Conservation (phyloP, 2,888 invertebrate genomes). For the Alitta virens region DNA sequence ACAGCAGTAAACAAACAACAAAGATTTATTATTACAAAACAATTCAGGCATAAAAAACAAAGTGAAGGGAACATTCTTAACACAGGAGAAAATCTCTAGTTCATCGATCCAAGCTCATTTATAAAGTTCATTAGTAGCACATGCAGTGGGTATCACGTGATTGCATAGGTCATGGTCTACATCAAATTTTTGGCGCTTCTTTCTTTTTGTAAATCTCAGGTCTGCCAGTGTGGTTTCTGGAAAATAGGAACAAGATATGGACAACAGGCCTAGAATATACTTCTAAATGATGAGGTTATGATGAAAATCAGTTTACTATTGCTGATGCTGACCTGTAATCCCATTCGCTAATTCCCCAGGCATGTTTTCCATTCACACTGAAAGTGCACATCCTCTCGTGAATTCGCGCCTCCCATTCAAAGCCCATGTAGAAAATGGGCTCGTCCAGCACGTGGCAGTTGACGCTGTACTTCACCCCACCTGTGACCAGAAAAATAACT, state of each 20-base stretch:
- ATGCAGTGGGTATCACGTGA: no score
- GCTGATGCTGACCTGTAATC: slow-evolving; percentile 35
- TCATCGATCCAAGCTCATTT: no score
- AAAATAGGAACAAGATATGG: no score
- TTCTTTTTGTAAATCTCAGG: slow-evolving; percentile 1
- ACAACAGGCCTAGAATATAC: no score
- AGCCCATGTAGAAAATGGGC: slow-evolving; percentile 30
- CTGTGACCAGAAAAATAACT: no score
- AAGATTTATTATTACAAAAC: no score
- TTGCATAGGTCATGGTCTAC: no score
- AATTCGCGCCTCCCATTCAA: slow-evolving; percentile 42
- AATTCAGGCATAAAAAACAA: no score
- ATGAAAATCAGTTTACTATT: background rate
- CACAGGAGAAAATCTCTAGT: no score
- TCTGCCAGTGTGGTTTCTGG: slow-evolving; percentile 4
- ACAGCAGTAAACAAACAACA: no score
- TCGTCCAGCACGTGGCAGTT: slow-evolving; percentile 21
- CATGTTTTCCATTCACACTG: slow-evolving; percentile 41
- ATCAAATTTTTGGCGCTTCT: background rate
- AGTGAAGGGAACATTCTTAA: no score
- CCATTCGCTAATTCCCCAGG: slow-evolving; percentile 54
- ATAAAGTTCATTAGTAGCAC: no score
- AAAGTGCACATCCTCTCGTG: slow-evolving; percentile 44
- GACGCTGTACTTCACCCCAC: slow-evolving; percentile 29
- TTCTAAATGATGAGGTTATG: background rate